phyloP scores from a whole-genome alignment of 2,888 invertebrate genomes.

The Rhagonycha lutea region DNA sequence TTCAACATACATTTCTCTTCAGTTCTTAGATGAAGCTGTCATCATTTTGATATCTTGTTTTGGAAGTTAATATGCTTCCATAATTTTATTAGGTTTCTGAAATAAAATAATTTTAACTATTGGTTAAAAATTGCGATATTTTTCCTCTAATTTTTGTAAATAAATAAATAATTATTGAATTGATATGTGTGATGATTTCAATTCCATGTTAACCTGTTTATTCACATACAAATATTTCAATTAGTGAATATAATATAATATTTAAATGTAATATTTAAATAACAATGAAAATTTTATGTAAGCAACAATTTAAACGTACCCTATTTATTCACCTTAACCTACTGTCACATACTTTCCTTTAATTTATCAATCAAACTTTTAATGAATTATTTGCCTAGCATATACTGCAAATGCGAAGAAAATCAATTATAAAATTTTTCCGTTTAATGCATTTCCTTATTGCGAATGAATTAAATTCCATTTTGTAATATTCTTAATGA shows the following conservation, averaged over 20 bases:
- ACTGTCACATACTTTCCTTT: not conserved
- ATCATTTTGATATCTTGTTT: not conserved
- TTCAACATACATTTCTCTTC: not conserved
- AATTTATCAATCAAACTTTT: not conserved
- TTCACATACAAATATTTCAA: too few relatives aligned
- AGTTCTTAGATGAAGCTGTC: not conserved
- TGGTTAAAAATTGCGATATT: too few relatives aligned
- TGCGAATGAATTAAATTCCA: conserved; percentile 15
- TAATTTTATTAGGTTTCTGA: not conserved
- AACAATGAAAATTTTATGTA: too few relatives aligned
- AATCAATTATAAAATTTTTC: conserved; percentile 1
- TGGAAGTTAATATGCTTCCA: not conserved
- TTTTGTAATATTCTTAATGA: conserved; percentile 23
- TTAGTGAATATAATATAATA: too few relatives aligned
- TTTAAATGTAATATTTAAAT: too few relatives aligned
- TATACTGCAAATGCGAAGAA: not conserved
- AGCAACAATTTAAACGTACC: too few relatives aligned
- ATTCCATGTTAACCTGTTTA: too few relatives aligned
- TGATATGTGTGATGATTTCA: too few relatives aligned
- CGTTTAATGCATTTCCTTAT: conserved; percentile 10
- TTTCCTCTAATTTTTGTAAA: not conserved
- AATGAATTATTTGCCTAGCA: not conserved
- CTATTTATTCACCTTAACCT: too few relatives aligned
- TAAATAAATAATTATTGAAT: too few relatives aligned
- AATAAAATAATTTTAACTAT: not conserved